These are phyloP conservation scores for Rhinogobius similis DNA, from an alignment of 2,113 vertebrate species.

Conservation along the genomic window DNA sequence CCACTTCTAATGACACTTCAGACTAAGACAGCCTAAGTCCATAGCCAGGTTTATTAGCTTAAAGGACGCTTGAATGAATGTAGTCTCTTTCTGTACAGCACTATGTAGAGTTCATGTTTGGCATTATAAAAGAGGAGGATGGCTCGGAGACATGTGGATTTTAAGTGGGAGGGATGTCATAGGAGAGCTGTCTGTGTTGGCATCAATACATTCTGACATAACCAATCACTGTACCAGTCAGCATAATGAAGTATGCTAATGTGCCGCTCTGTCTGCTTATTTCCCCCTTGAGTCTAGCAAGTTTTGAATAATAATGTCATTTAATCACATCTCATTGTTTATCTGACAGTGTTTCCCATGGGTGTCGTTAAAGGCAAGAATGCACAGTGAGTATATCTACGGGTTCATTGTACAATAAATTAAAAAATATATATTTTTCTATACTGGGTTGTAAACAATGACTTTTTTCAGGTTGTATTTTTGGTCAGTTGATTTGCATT, in stretches of 20 bases:
- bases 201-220: constrained; percentile 42
- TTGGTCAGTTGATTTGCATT: too few relatives aligned
- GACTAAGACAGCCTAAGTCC: constrained; percentile 65
- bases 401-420: constrained; percentile 4
- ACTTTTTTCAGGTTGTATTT: neutral
- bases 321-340: constrained; percentile 66
- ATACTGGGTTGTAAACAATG: neutral
- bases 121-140: constrained; percentile 30
- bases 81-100: constrained; percentile 30
- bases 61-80: constrained; percentile 60
- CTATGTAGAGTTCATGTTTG: constrained; percentile 18
- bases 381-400: neutral
- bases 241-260: constrained; percentile 63
- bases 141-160: constrained; percentile 48
- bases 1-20: constrained; percentile 73
- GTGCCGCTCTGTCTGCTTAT: constrained; percentile 18
- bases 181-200: constrained; percentile 39
- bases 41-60: constrained; percentile 70
- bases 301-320: constrained; percentile 65
- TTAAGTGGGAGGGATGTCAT: constrained; percentile 58
- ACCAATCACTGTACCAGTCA: constrained; percentile 38
- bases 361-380: constrained; percentile 35
- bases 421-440: neutral
- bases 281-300: constrained; percentile 53
- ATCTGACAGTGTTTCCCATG: constrained; percentile 59